phyloP scores from a whole-genome alignment of 2,113 vertebrate genomes.

The Brachionichthys hirsutus region DNA sequence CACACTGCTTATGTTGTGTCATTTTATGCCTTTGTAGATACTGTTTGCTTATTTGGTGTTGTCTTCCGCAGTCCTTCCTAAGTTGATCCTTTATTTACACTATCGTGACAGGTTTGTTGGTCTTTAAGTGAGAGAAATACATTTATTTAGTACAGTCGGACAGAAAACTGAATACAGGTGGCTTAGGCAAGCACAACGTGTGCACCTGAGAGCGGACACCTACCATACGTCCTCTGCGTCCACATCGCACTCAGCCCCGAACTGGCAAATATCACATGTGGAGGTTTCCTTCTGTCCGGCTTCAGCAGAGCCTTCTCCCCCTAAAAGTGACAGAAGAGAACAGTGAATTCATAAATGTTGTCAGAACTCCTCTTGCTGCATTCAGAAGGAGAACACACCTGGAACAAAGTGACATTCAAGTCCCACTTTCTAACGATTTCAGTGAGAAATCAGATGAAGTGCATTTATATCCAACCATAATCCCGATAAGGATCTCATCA shows the following conservation, averaged over 20 bases:
- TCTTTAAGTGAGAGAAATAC: no score
- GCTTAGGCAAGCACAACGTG: background rate
- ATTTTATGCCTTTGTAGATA: no score
- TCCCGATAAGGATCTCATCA: slow-evolving; percentile 34
- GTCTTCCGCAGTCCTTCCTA: no score
- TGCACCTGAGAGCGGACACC: slow-evolving; percentile 35
- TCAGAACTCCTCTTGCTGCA: background rate
- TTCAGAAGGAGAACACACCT: background rate
- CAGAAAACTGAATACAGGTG: no score
- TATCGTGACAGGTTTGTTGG: no score
- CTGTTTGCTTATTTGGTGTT: no score
- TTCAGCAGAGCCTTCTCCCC: slow-evolving; percentile 95
- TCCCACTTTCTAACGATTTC: slow-evolving; percentile 1
- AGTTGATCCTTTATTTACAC: no score
- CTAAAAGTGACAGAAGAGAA: slow-evolving; percentile 65
- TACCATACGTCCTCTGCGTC: slow-evolving; percentile 99
- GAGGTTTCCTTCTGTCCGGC: slow-evolving; percentile 95
- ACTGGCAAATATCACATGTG: slow-evolving; percentile 98
- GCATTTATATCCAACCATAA: slow-evolving; percentile 35
- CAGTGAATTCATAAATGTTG: no score
- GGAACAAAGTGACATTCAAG: slow-evolving; percentile 2
- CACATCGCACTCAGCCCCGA: slow-evolving; percentile 97
- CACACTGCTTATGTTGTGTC: no score
- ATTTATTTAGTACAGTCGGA: no score
- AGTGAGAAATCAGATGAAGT: slow-evolving; percentile 25